Evolutionary conservation across 2,797 vertebrate species (phyloP).

Genomic region (Propithecus perrieri): DNA sequence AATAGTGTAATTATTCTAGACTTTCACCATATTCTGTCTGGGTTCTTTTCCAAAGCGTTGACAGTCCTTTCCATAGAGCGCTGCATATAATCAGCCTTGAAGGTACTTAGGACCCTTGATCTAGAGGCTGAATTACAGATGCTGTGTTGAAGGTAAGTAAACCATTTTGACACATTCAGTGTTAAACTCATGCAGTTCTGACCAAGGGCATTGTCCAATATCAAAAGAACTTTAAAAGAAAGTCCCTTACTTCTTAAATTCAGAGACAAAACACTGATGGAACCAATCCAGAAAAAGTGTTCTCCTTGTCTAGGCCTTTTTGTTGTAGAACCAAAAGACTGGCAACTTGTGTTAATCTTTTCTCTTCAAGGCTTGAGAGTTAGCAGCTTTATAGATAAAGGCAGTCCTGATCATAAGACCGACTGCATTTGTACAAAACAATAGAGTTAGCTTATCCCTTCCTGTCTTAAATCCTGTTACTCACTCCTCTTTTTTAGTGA

Average conservation of each 20-base stretch:
- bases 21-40: background rate
- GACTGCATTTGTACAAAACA: background rate
- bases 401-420: background rate
- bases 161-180: background rate
- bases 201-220: background rate
- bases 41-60: background rate
- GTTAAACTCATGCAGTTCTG: background rate
- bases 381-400: background rate
- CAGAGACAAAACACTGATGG: background rate
- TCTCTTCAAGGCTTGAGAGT: background rate
- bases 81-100: background rate
- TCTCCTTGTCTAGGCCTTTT: background rate
- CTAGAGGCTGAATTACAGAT: background rate
- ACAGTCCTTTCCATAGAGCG: background rate
- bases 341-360: background rate
- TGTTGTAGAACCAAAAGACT: background rate
- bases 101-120: background rate
- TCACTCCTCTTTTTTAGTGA: background rate
- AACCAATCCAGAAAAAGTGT: background rate
- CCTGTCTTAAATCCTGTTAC: background rate
- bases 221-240: background rate
- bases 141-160: background rate
- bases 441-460: background rate
- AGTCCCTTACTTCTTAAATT: background rate
- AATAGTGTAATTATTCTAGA: background rate